Conservation (phyloP, 2,888 invertebrate species). For the Pseudoips prasinana region DNA sequence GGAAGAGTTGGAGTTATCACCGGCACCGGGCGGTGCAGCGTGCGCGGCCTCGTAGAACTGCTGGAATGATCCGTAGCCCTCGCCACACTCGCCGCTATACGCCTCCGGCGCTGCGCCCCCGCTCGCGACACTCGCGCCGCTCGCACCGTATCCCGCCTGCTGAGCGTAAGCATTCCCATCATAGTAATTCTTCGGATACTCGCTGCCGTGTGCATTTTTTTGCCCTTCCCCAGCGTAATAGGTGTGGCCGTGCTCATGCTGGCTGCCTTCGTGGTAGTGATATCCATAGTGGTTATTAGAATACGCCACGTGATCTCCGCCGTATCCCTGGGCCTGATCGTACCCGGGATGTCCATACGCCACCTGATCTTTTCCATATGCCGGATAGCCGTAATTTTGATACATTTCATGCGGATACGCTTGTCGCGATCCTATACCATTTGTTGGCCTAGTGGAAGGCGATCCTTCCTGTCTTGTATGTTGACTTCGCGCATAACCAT, state of each 20-base stretch:
- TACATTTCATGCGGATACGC: conserved; percentile 76
- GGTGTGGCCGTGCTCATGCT: conserved; percentile 67
- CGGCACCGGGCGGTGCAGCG: conserved; percentile 68
- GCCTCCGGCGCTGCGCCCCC: conserved; percentile 75
- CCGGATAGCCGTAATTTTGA: conserved; percentile 77
- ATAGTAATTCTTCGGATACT: conserved; percentile 80
- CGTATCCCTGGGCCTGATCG: conserved; percentile 70
- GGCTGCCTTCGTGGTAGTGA: conserved; percentile 72
- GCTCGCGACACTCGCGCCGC: conserved; percentile 61
- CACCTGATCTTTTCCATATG: conserved; percentile 76
- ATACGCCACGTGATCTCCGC: conserved; percentile 68
- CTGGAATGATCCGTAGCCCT: conserved; percentile 86
- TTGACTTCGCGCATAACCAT: conserved; percentile 70
- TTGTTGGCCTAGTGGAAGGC: conserved; percentile 57
- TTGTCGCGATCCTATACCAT: conserved; percentile 65
- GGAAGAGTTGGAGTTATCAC: conserved; percentile 94
- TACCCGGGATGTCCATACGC: conserved; percentile 83
- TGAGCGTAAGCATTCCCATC: conserved; percentile 61
- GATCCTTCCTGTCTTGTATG: conserved; percentile 63
- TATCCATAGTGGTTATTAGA: conserved; percentile 76
- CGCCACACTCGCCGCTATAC: conserved; percentile 79
- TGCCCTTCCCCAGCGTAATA: conserved; percentile 75
- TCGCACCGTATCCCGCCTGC: conserved; percentile 48
- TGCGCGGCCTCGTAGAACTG: conserved; percentile 85
- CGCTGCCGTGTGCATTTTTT: conserved; percentile 70